A percentile compares a stretch with the other conserved stretches of the same genome.
These are phyloP conservation scores for Nipponia nippon DNA, from an alignment of 2,113 vertebrate genomes.

Conservation along the genomic window DNA sequence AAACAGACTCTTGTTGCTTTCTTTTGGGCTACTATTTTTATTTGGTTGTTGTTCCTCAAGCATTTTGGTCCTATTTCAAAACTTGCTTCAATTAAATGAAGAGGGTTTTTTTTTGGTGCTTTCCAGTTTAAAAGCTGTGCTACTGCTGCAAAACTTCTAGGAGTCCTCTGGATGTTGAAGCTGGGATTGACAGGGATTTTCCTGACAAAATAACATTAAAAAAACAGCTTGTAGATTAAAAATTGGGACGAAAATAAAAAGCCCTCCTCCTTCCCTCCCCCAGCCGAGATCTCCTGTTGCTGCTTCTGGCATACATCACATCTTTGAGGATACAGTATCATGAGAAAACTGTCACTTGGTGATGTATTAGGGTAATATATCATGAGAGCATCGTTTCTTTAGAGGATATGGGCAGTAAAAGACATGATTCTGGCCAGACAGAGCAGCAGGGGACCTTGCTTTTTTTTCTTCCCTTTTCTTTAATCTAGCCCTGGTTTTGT, in stretches of 20 bases:
- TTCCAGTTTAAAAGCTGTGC: conserved; percentile 28
- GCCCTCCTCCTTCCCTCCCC: not conserved
- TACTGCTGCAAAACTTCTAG: not conserved
- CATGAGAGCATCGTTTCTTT: conserved; percentile 71
- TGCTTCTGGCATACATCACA: conserved; percentile 65
- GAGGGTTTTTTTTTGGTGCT: not conserved
- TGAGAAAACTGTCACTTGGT: conserved; percentile 71
- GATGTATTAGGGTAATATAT: conserved; percentile 74
- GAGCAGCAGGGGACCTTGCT: conserved; percentile 68
- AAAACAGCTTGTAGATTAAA: not conserved
- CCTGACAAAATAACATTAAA: not conserved
- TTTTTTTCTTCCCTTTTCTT: conserved; percentile 69
- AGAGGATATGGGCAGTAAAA: conserved; percentile 71
- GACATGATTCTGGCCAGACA: conserved; percentile 75
- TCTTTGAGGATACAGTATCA: conserved; percentile 69
- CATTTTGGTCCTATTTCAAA: conserved; percentile 65
- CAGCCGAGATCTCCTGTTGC: conserved; percentile 46
- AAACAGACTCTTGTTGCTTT: conserved; percentile 65
- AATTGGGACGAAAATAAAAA: conserved; percentile 18
- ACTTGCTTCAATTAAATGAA: conserved; percentile 48
- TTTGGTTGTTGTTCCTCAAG: conserved; percentile 66
- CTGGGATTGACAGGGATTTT: not conserved
- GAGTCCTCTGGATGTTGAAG: not conserved
- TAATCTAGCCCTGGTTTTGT: conserved; percentile 73
- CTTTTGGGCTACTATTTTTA: conserved; percentile 70